A percentile compares a stretch with the other conserved stretches of the same genome.
Conservation (phyloP, 2,888 invertebrate species). For the Nomada hirtipes region DNA sequence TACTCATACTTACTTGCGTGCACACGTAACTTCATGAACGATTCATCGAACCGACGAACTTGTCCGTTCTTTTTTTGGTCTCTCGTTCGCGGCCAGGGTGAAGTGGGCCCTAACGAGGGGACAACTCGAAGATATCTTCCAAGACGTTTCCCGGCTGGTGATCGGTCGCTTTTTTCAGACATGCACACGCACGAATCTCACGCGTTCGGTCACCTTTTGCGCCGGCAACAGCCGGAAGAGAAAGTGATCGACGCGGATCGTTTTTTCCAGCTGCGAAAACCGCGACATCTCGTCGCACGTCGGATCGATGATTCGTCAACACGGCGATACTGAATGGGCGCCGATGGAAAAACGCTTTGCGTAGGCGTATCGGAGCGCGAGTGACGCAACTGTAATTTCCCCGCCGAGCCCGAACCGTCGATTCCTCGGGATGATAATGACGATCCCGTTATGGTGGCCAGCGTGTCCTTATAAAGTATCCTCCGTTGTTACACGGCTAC, state of each 20-base stretch:
- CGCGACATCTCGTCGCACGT: constrained; percentile 60
- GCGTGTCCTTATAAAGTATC: constrained; percentile 23
- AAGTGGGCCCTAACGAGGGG: constrained; percentile 49
- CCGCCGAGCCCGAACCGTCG: constrained; percentile 27
- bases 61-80: background rate
- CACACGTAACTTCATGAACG: constrained; percentile 21
- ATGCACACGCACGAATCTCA: constrained; percentile 10
- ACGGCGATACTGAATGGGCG: constrained; percentile 35
- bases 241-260: constrained; percentile 67
- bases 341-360: constrained; percentile 13
- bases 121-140: constrained; percentile 43
- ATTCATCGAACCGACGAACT: constrained; percentile 17
- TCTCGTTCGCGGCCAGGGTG: constrained; percentile 16
- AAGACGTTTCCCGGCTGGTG: constrained; percentile 26
- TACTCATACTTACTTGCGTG: background rate
- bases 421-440: constrained; percentile 38
- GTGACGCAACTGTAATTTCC: constrained; percentile 46
- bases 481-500: constrained; percentile 33
- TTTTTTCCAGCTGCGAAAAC: constrained; percentile 21
- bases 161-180: background rate
- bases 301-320: constrained; percentile 44
- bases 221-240: constrained; percentile 74
- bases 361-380: constrained; percentile 40
- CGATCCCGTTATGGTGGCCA: constrained; percentile 39
- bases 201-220: constrained; percentile 52